Percentiles rank a stretch among this genome's conserved stretches.
phyloP scores from a whole-genome alignment of 2,888 invertebrate genomes.

The Dascillus cervinus region DNA sequence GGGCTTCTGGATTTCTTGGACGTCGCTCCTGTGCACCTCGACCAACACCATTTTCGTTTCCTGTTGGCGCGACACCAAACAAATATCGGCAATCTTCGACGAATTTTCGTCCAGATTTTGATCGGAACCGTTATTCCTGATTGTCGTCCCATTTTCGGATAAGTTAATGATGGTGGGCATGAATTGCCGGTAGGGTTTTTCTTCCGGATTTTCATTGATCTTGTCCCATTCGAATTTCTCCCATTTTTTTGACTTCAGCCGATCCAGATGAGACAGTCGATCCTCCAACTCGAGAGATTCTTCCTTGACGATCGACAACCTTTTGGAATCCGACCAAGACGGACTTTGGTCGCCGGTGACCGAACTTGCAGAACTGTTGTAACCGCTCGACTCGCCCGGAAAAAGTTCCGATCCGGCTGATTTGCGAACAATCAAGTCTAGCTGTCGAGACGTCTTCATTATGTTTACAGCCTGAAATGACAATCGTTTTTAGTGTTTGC shows the following conservation, averaged over 20 bases:
- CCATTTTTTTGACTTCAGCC: slow-evolving; percentile 33
- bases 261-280: slow-evolving; percentile 34
- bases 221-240: slow-evolving; percentile 49
- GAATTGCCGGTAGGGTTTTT: slow-evolving; percentile 46
- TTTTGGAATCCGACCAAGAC: slow-evolving; percentile 57
- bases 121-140: slow-evolving; percentile 49
- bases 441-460: slow-evolving; percentile 68
- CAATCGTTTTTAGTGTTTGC: background rate
- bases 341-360: slow-evolving; percentile 67
- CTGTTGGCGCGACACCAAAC: slow-evolving; percentile 41
- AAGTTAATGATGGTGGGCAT: slow-evolving; percentile 68
- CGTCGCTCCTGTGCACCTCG: slow-evolving; percentile 60
- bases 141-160: slow-evolving; percentile 63
- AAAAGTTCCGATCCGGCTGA: slow-evolving; percentile 73
- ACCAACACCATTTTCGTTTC: slow-evolving; percentile 64
- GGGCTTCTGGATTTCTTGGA: slow-evolving; percentile 30
- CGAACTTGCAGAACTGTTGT: slow-evolving; percentile 78
- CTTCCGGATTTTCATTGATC: slow-evolving; percentile 49
- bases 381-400: slow-evolving; percentile 75
- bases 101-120: slow-evolving; percentile 41
- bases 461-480: slow-evolving; percentile 63
- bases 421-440: slow-evolving; percentile 70
- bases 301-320: slow-evolving; percentile 67
- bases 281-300: slow-evolving; percentile 58
- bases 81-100: slow-evolving; percentile 39